phyloP scores from a whole-genome alignment of 2,888 invertebrate genomes.

The Hanleya hanleyi region DNA sequence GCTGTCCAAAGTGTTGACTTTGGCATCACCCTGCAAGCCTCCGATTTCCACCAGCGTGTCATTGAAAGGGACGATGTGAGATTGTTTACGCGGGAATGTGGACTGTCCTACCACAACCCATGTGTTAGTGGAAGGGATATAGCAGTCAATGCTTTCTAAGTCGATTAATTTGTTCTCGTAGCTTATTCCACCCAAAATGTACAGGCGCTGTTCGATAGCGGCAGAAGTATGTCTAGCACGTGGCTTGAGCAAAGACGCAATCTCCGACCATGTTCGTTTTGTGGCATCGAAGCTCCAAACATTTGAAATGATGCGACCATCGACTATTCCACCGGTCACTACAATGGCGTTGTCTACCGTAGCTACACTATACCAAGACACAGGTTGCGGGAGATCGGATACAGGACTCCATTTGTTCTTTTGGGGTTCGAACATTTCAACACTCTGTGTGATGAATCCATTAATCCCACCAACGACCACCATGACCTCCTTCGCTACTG shows the following conservation, averaged over 20 bases:
- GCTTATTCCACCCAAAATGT: constrained; percentile 68
- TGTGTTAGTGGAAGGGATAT: constrained; percentile 54
- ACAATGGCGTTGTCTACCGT: constrained; percentile 65
- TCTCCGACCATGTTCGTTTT: constrained; percentile 62
- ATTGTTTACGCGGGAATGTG: constrained; percentile 67
- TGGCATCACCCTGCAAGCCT: constrained; percentile 61
- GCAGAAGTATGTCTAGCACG: constrained; percentile 70
- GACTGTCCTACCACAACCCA: constrained; percentile 67
- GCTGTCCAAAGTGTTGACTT: constrained; percentile 69
- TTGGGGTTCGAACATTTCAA: constrained; percentile 70
- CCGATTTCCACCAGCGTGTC: constrained; percentile 69
- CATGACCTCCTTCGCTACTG: constrained; percentile 70
- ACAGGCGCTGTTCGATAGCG: constrained; percentile 59
- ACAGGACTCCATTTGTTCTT: constrained; percentile 68
- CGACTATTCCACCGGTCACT: constrained; percentile 69
- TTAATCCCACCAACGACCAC: constrained; percentile 62
- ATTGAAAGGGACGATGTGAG: constrained; percentile 63
- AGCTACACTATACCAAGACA: constrained; percentile 65
- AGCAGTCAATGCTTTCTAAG: constrained; percentile 69
- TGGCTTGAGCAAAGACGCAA: constrained; percentile 62
- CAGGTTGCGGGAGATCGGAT: constrained; percentile 62
- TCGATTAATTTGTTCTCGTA: constrained; percentile 53
- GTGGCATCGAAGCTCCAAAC: constrained; percentile 70
- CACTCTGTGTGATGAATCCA: constrained; percentile 55
- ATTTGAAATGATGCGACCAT: constrained; percentile 61